Base-by-base conservation (phyloP, 2,113 vertebrate species). In the Pogonocichla stellata region DNA sequence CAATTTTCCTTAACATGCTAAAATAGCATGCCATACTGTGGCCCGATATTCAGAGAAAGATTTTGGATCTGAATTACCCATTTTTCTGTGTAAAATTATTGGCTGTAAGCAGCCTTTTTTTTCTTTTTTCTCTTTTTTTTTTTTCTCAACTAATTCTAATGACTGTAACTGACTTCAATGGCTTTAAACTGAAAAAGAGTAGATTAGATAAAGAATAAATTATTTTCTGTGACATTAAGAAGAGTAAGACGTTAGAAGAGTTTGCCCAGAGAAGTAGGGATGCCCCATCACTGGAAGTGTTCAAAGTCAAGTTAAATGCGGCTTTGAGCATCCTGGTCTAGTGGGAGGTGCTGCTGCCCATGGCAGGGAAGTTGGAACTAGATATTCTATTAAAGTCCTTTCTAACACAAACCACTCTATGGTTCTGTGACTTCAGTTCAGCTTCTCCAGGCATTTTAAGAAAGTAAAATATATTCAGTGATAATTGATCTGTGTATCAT, bases 241-340 rank as follows among this genome's bases (percentile, higher is more conserved):
- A 29, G 1, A 0, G 31, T 54, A 38, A 69, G 22, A 25, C 17
- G 48, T 48, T 48, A 54, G 40, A 75, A 61, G 17, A 54, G 25
- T 20, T 54, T 67, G 7, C 64, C 25, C 40, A 69, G 54, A 69
- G 71, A 33, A 62, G 22, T 0, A 40, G 24, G 54, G 40, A 54
- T 62, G 56, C 4, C 3, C 11, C 2, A 2, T 48, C 0, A 1
- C 18, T 83, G 34, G 25, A 62, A 69, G 18, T 36, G 31, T 48
- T 75, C 18, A 48, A 28, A 31, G 10, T 53, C 25, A 56, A n/a
- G 14, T 4, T 83, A 40, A 18, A 61, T 19, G 34, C 12, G 20
- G 18, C 34, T 62, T 12, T 56, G 70, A 48, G 25, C 47, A 61
- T 25, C 25, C 25, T 82, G 54, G 9, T 47, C n/a, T 47, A 34